Evolutionary conservation across 2,888 invertebrate genomes (phyloP).

Genomic region (Cryptus armator): DNA sequence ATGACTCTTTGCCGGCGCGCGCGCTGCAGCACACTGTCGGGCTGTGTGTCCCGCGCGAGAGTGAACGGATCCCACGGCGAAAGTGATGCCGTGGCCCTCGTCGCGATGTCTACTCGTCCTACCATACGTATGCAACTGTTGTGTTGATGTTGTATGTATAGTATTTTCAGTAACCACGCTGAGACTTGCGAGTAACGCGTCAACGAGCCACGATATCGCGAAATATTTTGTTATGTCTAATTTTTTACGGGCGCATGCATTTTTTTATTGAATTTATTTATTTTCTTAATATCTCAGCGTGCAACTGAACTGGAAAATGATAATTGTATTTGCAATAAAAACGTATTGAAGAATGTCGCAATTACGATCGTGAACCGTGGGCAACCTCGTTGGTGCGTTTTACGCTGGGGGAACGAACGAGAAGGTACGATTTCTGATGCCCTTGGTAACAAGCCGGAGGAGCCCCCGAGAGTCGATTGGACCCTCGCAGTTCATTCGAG

Average conservation of each 20-base stretch:
- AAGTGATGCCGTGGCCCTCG: constrained; percentile 67
- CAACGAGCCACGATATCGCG: background rate
- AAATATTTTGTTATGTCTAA: background rate
- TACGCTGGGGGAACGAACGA: constrained; percentile 44
- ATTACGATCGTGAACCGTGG: constrained; percentile 24
- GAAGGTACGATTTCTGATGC: constrained; percentile 49
- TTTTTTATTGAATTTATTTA: background rate
- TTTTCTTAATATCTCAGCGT: background rate
- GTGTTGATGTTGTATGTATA: background rate
- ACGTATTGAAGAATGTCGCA: background rate
- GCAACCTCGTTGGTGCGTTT: background rate
- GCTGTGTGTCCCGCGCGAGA: constrained; percentile 61
- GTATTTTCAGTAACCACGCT: constrained; percentile 3
- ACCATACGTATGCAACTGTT: constrained; percentile 14
- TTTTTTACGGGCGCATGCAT: background rate
- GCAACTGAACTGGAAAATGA: background rate
- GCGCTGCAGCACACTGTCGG: constrained; percentile 40
- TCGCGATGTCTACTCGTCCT: constrained; percentile 41
- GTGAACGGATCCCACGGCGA: constrained; percentile 66
- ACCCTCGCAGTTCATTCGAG: constrained; percentile 54
- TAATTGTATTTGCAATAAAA: background rate
- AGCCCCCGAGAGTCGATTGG: constrained; percentile 41
- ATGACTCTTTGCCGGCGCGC: background rate
- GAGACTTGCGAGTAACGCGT: background rate
- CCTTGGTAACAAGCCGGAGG: constrained; percentile 60